Evolutionary conservation across 2,113 vertebrate genomes (phyloP).

Genomic region (Clinocottus analis): DNA sequence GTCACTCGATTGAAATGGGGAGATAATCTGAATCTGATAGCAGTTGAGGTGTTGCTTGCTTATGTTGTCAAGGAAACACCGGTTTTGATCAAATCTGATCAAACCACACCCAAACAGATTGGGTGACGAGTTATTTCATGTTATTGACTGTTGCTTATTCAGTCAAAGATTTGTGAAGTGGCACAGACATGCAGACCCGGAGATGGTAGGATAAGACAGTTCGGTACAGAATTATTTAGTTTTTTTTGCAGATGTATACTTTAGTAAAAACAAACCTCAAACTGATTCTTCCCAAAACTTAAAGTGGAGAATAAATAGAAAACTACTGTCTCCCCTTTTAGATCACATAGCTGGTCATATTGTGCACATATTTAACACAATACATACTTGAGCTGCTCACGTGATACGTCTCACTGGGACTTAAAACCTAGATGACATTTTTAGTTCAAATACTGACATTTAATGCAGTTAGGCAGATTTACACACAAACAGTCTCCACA

Average conservation of each 20-base stretch:
- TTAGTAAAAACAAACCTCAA: background rate
- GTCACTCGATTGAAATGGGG: conserved; percentile 7
- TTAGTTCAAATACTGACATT: background rate
- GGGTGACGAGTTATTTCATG: background rate
- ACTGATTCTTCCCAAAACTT: background rate
- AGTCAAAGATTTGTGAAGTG: background rate
- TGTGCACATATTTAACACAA: background rate
- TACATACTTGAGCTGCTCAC: background rate
- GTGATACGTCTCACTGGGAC: too few relatives aligned
- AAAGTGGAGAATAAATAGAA: background rate
- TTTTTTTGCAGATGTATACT: background rate
- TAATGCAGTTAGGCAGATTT: background rate
- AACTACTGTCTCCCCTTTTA: background rate
- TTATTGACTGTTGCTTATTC: background rate
- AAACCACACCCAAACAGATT: background rate
- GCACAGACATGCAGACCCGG: background rate
- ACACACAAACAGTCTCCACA: background rate
- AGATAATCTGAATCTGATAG: conserved; percentile 10
- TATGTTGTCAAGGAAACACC: conserved; percentile 17
- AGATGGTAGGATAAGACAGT: background rate
- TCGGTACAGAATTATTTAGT: background rate
- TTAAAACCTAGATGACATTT: background rate
- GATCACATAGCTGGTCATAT: background rate
- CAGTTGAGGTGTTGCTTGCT: conserved; percentile 23
- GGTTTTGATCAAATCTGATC: conserved; percentile 11